Evolutionary conservation across 92 coral and sea anemone species (phyloP).

Genomic region (Epizoanthus ramosus): DNA sequence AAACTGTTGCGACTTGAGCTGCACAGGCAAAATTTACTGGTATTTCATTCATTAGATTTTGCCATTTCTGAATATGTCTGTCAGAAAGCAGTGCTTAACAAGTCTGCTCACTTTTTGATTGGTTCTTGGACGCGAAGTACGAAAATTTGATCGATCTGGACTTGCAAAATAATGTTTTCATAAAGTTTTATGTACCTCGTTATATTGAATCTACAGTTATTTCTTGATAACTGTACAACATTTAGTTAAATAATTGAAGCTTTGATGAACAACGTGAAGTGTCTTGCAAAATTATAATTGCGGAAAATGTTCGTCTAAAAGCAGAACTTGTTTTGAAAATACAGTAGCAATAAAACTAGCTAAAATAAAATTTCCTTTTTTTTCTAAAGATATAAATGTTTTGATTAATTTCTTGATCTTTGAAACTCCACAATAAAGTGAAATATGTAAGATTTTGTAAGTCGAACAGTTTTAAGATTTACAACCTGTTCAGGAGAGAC

Average conservation of each 20-base stretch:
- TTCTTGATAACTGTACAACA: conserved; percentile 31
- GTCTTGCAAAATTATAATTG: conserved; percentile 9
- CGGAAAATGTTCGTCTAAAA: conserved; percentile 1
- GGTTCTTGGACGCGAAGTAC: neutral
- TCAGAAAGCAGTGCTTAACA: conserved; percentile 5
- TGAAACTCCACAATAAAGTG: neutral
- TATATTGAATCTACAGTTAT: conserved; percentile 22
- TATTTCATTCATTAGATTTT: too few relatives aligned
- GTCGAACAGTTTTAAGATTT: too few relatives aligned
- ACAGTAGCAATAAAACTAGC: neutral
- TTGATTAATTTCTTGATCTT: too few relatives aligned
- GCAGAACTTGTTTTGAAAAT: conserved; percentile 15
- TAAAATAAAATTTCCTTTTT: neutral
- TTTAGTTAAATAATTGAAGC: conserved; percentile 38
- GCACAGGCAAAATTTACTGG: conserved; percentile 7
- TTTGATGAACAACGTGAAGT: neutral
- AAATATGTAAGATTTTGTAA: neutral
- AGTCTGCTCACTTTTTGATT: neutral
- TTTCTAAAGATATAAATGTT: neutral
- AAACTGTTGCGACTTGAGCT: neutral
- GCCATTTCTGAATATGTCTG: neutral
- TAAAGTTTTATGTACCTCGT: neutral
- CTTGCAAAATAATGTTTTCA: conserved; percentile 3
- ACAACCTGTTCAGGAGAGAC: too few relatives aligned
- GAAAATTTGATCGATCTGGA: conserved; percentile 15